phyloP scores from a whole-genome alignment of 2,797 vertebrate genomes.

The Poeciliopsis paucimaculata region DNA sequence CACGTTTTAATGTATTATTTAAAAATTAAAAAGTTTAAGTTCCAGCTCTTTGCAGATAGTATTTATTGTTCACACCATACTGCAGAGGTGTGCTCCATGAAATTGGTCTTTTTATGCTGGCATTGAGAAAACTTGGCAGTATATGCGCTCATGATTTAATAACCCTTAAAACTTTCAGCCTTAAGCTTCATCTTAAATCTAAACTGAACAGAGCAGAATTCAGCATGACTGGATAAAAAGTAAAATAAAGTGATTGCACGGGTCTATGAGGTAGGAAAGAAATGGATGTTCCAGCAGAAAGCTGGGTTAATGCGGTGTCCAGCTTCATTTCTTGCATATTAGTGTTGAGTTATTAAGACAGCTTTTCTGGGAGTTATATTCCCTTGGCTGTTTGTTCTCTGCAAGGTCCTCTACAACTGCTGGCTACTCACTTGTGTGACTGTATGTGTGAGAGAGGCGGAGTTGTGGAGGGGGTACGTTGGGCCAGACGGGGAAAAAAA shows the following conservation, averaged over 20 bases:
- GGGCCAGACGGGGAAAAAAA: neutral
- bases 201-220: constrained; percentile 18
- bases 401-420: constrained; percentile 41
- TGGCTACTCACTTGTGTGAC: constrained; percentile 21
- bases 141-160: neutral
- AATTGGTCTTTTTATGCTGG: neutral
- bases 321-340: constrained; percentile 48
- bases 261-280: constrained; percentile 13
- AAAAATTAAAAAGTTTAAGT: neutral
- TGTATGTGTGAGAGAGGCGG: neutral
- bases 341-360: constrained; percentile 47
- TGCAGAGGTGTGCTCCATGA: neutral
- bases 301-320: constrained; percentile 59
- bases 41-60: neutral
- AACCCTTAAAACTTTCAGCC: neutral
- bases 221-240: constrained; percentile 19
- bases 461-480: neutral
- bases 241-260: constrained; percentile 21
- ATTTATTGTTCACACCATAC: neutral
- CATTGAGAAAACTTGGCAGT: neutral
- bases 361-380: constrained; percentile 52
- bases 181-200: constrained; percentile 6
- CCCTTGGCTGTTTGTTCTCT: constrained; percentile 46
- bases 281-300: constrained; percentile 40
- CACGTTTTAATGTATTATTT: neutral